Percentiles rank a stretch among this genome's conserved stretches.
Evolutionary conservation across 2,797 vertebrate species (phyloP).

Genomic region (Cetoscarus ocellatus): DNA sequence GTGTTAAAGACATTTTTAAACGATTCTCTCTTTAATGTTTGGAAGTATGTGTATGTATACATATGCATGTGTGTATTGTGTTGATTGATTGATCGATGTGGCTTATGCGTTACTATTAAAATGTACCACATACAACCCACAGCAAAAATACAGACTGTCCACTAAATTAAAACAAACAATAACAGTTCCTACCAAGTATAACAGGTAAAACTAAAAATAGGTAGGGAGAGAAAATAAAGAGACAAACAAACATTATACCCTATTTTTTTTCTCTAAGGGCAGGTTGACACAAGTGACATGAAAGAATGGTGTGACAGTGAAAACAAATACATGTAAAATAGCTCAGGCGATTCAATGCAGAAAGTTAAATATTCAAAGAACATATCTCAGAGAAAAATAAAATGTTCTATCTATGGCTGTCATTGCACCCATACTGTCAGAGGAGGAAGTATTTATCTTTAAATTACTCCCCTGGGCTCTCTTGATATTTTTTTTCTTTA

Average conservation of each 20-base stretch:
- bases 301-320: slow-evolving; percentile 6
- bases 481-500: not conserved
- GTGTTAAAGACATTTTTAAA: slow-evolving; percentile 68
- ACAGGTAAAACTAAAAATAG: no score
- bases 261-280: slow-evolving; percentile 2
- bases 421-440: not conserved
- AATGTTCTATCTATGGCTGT: not conserved
- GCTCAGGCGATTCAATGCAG: no score
- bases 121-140: not conserved
- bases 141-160: no score
- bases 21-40: slow-evolving; percentile 44
- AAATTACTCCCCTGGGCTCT: not conserved
- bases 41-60: slow-evolving; percentile 7
- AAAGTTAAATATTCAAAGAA: no score
- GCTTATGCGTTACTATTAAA: not conserved
- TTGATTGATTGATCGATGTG: no score
- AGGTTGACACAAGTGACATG: slow-evolving; percentile 11
- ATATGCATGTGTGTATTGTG: slow-evolving; percentile 16
- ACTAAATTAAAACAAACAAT: no score
- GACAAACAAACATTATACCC: no score
- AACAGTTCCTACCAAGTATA: no score
- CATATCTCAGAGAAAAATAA: no score
- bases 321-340: no score
- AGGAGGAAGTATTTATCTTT: not conserved
- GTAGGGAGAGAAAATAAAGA: no score